Evolutionary conservation across 2,797 vertebrate genomes (phyloP).

Genomic region (Eulemur rubriventer): DNA sequence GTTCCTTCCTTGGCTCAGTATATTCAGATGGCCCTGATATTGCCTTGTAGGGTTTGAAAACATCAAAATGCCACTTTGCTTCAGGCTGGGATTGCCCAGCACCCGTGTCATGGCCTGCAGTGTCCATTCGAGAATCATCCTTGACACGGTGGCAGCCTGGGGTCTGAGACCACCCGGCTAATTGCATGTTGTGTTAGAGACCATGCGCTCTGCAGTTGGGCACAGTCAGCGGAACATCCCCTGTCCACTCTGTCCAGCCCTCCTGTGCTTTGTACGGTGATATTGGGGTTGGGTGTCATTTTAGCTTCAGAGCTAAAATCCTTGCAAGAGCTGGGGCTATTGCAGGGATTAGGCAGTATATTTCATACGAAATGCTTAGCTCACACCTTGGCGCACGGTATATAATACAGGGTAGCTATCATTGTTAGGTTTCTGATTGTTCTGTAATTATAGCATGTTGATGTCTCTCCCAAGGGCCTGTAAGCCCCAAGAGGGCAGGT

Average conservation of each 20-base stretch:
- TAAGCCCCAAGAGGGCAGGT: background rate
- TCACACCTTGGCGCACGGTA: background rate
- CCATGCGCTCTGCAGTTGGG: accelerated
- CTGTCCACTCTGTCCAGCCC: background rate
- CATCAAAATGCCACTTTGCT: background rate
- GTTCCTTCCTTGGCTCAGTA: background rate
- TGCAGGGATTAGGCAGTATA: background rate
- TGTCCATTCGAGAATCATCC: background rate
- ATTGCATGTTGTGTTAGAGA: background rate
- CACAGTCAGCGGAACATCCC: background rate
- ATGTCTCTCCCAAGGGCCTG: background rate
- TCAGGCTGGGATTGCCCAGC: background rate
- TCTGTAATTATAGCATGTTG: background rate
- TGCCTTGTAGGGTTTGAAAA: background rate
- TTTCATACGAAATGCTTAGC: background rate
- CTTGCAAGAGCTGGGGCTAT: background rate
- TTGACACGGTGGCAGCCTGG: accelerated
- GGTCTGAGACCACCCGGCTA: background rate
- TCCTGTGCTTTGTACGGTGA: background rate
- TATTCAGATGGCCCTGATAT: background rate
- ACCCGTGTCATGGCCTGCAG: background rate
- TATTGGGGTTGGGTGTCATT: background rate
- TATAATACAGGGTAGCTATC: too few relatives aligned
- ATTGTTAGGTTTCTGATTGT: background rate
- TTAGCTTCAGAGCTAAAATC: background rate